These are phyloP conservation scores for Sorex fumeus DNA, from an alignment of 2,113 vertebrate species.

Conservation along the genomic window DNA sequence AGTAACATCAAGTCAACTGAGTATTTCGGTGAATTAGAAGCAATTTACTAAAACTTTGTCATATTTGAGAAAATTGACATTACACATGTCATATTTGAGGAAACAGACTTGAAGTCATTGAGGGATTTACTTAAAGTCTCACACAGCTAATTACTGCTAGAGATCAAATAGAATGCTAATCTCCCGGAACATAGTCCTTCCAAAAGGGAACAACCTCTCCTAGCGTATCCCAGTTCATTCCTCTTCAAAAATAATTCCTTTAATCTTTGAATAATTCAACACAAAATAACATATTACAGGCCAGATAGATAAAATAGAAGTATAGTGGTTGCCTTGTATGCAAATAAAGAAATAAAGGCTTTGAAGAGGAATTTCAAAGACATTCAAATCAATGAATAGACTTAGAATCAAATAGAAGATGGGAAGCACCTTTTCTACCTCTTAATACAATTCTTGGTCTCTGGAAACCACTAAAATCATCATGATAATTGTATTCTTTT, in stretches of 20 bases:
- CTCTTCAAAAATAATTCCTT: not conserved
- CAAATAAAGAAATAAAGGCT: conserved; percentile 32
- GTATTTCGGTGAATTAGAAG: conserved; percentile 11
- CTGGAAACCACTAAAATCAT: not conserved
- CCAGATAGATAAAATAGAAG: too few relatives aligned
- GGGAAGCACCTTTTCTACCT: conserved; percentile 6
- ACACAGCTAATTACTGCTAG: not conserved
- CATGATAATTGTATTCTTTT: conserved; percentile 4
- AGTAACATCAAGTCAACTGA: conserved; percentile 28
- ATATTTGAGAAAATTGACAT: too few relatives aligned
- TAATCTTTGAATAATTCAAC: conserved; percentile 40
- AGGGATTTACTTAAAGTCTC: not conserved
- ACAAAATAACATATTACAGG: not conserved
- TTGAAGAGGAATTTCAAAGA: conserved; percentile 57
- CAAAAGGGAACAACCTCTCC: not conserved
- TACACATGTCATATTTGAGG: conserved; percentile 6
- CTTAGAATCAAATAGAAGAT: conserved; percentile 44
- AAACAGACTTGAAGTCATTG: conserved; percentile 8
- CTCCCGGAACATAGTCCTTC: not conserved
- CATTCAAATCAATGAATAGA: conserved; percentile 10
- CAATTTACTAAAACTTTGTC: conserved; percentile 31
- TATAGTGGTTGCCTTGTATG: too few relatives aligned
- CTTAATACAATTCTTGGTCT: not conserved
- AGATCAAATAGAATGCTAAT: not conserved
- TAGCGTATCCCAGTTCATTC: not conserved